Percentiles rank a stretch among this genome's conserved stretches.
Evolutionary conservation across 2,113 vertebrate genomes (phyloP).

Genomic region (Pelusios castaneus): DNA sequence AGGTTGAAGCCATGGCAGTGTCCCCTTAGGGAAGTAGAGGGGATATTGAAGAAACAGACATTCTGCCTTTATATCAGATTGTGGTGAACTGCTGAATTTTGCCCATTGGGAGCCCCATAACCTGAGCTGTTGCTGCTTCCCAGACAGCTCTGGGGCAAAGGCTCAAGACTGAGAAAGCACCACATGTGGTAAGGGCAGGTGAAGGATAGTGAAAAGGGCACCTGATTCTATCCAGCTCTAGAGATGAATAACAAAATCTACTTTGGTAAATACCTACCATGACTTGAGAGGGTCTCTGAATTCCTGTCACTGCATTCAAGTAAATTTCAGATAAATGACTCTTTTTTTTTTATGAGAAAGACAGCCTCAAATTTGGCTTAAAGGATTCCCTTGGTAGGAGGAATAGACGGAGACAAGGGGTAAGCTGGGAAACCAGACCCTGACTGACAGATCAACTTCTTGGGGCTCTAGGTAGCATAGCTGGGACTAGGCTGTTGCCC

Average conservation of each 20-base stretch:
- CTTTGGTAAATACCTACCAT: neutral
- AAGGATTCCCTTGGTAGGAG: neutral
- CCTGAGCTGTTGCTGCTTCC: neutral
- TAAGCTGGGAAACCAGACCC: neutral
- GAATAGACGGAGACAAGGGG: neutral
- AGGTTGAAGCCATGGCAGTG: neutral
- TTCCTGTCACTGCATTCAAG: neutral
- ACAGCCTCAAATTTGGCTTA: neutral
- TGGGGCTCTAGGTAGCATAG: neutral
- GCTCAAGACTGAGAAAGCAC: neutral
- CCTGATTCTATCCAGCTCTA: neutral
- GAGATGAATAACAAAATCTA: neutral
- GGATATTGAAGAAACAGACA: neutral
- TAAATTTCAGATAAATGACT: neutral
- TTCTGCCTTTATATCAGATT: neutral
- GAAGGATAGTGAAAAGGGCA: neutral
- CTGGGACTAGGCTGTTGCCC: neutral
- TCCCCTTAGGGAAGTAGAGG: slow-evolving; percentile 13
- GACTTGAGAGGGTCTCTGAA: neutral
- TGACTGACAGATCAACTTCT: neutral
- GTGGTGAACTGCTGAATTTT: neutral
- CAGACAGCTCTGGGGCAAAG: neutral
- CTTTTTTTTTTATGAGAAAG: neutral
- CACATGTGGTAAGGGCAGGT: neutral
- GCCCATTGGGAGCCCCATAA: neutral